Conservation (phyloP, 2,797 vertebrate genomes). For the Crossoptilon crossoptilon region DNA sequence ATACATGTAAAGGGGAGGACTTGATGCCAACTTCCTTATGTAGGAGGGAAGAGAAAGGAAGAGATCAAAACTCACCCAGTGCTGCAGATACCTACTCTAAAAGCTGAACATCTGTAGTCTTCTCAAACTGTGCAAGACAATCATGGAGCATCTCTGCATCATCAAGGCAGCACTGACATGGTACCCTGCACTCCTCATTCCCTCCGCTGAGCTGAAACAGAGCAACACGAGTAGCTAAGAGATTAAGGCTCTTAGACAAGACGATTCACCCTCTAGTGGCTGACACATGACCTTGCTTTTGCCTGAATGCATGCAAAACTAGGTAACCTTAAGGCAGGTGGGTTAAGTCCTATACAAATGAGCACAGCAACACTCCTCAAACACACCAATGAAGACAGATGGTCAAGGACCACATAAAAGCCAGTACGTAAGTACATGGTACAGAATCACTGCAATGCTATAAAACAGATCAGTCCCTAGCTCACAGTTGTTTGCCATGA, state of each 20-base stretch:
- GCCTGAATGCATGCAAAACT: background rate
- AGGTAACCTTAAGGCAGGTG: background rate
- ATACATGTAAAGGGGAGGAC: background rate
- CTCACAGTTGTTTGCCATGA: background rate
- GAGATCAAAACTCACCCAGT: background rate
- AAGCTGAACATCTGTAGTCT: background rate
- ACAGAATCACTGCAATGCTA: background rate
- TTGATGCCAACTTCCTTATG: background rate
- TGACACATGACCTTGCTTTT: background rate
- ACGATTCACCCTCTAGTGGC: slow-evolving; percentile 60
- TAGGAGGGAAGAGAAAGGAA: background rate
- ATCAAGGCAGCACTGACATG: background rate
- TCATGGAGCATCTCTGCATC: background rate
- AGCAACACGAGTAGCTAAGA: background rate
- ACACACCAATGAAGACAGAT: background rate
- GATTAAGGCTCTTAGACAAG: background rate
- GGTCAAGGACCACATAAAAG: background rate
- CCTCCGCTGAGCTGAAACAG: background rate
- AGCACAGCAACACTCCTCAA: background rate
- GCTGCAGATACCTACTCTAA: background rate
- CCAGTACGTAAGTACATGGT: background rate
- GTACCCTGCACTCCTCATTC: background rate
- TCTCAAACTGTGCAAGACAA: background rate
- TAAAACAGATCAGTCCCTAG: background rate
- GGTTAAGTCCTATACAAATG: background rate